Base-by-base conservation (phyloP, 1,140 invertebrate genomes). In the Catajapyx aquilonaris region DNA sequence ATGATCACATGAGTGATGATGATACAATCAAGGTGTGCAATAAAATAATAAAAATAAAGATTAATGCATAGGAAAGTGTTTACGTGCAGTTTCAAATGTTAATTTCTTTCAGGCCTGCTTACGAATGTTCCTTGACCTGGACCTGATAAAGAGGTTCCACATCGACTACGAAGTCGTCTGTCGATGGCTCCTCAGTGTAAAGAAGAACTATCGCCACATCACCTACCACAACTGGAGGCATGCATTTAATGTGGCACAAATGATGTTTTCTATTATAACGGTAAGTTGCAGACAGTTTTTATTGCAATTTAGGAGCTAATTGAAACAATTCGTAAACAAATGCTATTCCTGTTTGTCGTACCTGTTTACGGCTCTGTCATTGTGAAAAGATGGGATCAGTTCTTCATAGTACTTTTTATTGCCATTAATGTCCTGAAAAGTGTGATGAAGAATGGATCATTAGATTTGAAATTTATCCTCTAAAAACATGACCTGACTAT, bases 171-270 rank as follows among this genome's bases (percentile, higher is more conserved):
- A 78, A 43, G 80, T 86, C 11, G 61, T 87, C 1, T 86, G 81
- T 53, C 67, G 81, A 41, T 94, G 87, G 87, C 60, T 93, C 19
- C 63, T 88, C 32, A 88, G 81, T 48, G 87, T 95, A 4, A 91
- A 91, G 62, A 95, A 94, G 55, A 95, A 95, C 57, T 95, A 95
- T 59, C 68, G 90, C 34, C 85, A 87, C 52, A 87, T 95, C 11
- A 88, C 81, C 7, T 95, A 95, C 53, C 90, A 95, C 56, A 95
- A 94, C 57, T 95, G 88, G 88, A 68, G 87, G 51, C 86, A 91
- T 55, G 87, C 86, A 22, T 91, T 94, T 59, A 93, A 93, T 54
- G 86, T 93, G 23, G 81, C 83, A 3, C 86, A 93, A 56, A 88
- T 88, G 73, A 93, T 93, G 87, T 93, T 90, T 58, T 73, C 83